Base-by-base conservation (phyloP, 2,797 vertebrate genomes). In the Scyliorhinus canicula region DNA sequence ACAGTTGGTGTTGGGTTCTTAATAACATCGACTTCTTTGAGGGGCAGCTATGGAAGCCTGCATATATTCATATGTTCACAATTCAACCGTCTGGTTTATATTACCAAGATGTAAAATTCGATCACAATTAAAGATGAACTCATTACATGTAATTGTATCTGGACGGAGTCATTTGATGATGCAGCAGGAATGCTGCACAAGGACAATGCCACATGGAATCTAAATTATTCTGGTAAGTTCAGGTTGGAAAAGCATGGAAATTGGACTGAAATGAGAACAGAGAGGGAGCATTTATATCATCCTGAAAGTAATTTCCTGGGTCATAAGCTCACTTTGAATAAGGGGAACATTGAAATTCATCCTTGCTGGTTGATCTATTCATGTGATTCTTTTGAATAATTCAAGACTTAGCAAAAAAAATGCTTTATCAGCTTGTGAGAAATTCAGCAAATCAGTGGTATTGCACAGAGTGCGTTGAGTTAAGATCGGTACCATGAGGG, bases 41-140 rank as follows among this genome's bases (percentile, higher is more conserved):
- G 93, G 74, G 14, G 93, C 67, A 94, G 5, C 47, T 67, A 28
- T 52, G 31, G 28, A 93, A 16, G 93, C 14, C 93, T 94, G 14
- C 67, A 74, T 94, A 74, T 94, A 52, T 94, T 94, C 93, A 35
- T 74, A 55, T 94, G 93, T 94, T 94, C 67, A 71, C 26, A 28
- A 74, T 94, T 71, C 47, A 35, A 74, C 47, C 65, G 67, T 52
- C 93, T 94, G 93, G 67, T 74, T 94, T 74, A 65, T 71, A 94
- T 94, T 94, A 94, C 67, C 31, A 4, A 94, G 26, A 94, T 94
- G 67, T 94, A 94, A 94, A 94, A 94, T 94, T 94, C 93, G 74
- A 94, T 94, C 93, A 74, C 93, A 94, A 94, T 94, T 94, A 94
- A 94, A 74, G 93, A 74, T 94, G 93, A 94, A 94, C 93, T 94